phyloP scores from a whole-genome alignment of 2,113 vertebrate genomes.

The Tetraodon nigroviridis region DNA sequence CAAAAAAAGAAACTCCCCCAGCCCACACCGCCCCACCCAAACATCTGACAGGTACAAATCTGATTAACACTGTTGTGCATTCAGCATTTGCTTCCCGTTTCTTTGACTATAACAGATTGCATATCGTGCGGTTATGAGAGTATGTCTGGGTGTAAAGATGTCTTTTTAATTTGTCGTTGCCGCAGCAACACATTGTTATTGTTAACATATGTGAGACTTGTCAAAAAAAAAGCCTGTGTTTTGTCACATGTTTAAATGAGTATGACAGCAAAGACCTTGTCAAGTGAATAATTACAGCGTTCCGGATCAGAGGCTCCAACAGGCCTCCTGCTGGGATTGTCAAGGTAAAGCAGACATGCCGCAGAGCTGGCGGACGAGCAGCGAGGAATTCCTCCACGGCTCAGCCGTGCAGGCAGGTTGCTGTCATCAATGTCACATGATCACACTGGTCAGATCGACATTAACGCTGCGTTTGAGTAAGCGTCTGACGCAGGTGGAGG shows the following conservation, averaged over 20 bases:
- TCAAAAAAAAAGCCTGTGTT: constrained; percentile 64
- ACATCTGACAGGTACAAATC: constrained; percentile 67
- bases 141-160: constrained; percentile 72
- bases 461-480: no score
- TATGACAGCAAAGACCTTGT: constrained; percentile 56
- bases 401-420: no score
- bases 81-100: constrained; percentile 60
- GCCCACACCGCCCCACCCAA: constrained; percentile 41
- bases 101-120: constrained; percentile 72
- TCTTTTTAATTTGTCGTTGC: constrained; percentile 61
- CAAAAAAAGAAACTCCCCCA: not conserved
- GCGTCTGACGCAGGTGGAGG: no score
- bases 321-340: constrained; percentile 33
- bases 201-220: constrained; percentile 73
- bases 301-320: constrained; percentile 37
- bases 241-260: constrained; percentile 69
- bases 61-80: constrained; percentile 70
- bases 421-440: no score
- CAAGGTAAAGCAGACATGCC: constrained; percentile 32
- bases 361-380: constrained; percentile 4
- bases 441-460: no score
- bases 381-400: not conserved
- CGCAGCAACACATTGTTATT: constrained; percentile 63
- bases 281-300: constrained; percentile 58
- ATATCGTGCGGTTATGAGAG: constrained; percentile 63